These are phyloP conservation scores for Symphodus melops DNA, from an alignment of 2,113 vertebrate species.

Conservation along the genomic window DNA sequence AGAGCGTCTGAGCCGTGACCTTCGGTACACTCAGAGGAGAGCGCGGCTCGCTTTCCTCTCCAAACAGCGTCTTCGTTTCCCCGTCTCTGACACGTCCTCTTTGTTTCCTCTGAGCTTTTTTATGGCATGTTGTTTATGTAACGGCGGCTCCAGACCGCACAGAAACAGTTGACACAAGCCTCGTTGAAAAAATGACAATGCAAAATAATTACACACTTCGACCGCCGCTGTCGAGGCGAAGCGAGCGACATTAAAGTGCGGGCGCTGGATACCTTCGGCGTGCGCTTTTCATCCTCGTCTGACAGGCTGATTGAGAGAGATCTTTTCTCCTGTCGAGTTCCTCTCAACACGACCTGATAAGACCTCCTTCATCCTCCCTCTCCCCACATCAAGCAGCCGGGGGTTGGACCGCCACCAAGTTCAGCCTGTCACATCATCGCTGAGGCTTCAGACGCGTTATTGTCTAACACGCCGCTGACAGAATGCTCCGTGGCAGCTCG, in stretches of 20 bases:
- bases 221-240: slow-evolving; percentile 45
- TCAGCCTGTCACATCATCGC: slow-evolving; percentile 62
- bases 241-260: slow-evolving; percentile 57
- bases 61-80: slow-evolving; percentile 44
- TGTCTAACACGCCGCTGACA: slow-evolving; percentile 50
- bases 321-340: slow-evolving; percentile 58
- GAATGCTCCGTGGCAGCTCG: slow-evolving; percentile 34
- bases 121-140: slow-evolving; percentile 40
- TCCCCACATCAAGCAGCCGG: slow-evolving; percentile 49
- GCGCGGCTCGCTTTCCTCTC: slow-evolving; percentile 43
- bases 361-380: slow-evolving; percentile 64
- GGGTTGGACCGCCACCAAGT: slow-evolving; percentile 58
- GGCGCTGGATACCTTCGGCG: slow-evolving; percentile 39
- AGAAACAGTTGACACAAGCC: slow-evolving; percentile 51
- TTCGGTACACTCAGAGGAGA: slow-evolving; percentile 49
- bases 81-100: slow-evolving; percentile 55
- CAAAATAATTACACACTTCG: slow-evolving; percentile 62
- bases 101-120: slow-evolving; percentile 55
- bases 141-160: slow-evolving; percentile 45
- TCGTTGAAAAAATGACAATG: slow-evolving; percentile 56
- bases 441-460: slow-evolving; percentile 45
- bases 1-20: slow-evolving; percentile 62
- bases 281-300: slow-evolving; percentile 65
- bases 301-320: slow-evolving; percentile 55
- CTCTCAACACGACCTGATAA: slow-evolving; percentile 60